Conservation (phyloP, 2,113 vertebrate genomes). For the Myrmecobius fasciatus region DNA sequence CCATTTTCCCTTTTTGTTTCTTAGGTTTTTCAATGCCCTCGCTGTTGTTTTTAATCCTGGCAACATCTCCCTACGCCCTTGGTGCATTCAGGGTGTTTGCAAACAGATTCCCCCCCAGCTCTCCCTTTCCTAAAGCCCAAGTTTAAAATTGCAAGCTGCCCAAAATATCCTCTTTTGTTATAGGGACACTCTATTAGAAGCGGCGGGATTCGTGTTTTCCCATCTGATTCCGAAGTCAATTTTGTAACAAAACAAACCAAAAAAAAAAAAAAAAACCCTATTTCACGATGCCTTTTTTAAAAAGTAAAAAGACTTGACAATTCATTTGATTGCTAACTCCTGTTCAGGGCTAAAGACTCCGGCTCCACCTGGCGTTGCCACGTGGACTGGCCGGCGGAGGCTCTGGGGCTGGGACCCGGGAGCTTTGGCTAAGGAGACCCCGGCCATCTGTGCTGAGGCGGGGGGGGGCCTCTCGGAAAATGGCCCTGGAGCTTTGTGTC, state of each 20-base stretch:
- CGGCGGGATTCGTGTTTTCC: not conserved
- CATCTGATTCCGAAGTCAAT: not conserved
- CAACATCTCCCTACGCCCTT: not conserved
- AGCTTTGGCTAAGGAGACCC: not conserved
- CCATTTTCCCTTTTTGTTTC: not conserved
- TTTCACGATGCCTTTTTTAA: not conserved
- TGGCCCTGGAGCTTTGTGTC: conserved; percentile 37
- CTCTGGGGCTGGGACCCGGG: not conserved
- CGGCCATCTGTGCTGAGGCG: conserved; percentile 46
- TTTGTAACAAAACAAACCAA: not conserved
- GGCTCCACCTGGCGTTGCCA: conserved; percentile 73
- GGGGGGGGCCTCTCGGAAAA: conserved; percentile 39
- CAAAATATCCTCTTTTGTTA: not conserved
- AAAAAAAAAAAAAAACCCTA: not conserved
- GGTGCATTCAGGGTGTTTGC: too few relatives aligned
- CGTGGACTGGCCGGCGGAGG: not conserved
- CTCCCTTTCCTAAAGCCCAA: not conserved
- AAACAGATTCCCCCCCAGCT: not conserved
- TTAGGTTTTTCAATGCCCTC: not conserved
- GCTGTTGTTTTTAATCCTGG: not conserved
- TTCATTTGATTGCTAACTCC: not conserved
- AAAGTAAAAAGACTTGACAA: not conserved
- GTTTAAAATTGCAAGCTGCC: not conserved
- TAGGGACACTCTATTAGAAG: not conserved
- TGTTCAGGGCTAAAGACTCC: not conserved